Evolutionary conservation across 2,888 invertebrate species (phyloP).

Genomic region (Imbricaverruca yamaguchii): DNA sequence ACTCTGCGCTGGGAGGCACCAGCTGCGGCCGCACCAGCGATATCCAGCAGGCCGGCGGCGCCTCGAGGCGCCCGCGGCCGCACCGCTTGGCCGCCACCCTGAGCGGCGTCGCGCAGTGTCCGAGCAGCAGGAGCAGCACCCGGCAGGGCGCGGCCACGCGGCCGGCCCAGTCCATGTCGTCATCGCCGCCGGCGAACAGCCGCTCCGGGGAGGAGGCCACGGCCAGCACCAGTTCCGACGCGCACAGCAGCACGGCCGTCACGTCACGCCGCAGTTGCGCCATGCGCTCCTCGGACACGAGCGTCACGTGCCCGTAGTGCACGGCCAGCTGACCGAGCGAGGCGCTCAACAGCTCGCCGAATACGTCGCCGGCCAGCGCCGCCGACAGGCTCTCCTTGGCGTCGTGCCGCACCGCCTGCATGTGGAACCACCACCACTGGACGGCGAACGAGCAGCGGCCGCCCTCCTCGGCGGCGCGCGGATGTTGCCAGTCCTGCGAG

Average conservation of each 20-base stretch:
- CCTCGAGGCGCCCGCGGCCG: neutral
- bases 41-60: slow-evolving; percentile 9
- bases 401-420: slow-evolving; percentile 3
- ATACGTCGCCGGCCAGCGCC: neutral
- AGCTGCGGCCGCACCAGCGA: slow-evolving; percentile 1
- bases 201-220: neutral
- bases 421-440: slow-evolving; percentile 1
- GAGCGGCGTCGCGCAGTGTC: neutral
- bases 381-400: neutral
- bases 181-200: neutral
- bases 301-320: slow-evolving; percentile 14
- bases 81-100: neutral
- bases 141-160: neutral
- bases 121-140: neutral
- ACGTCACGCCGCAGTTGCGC: neutral
- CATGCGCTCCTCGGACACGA: neutral
- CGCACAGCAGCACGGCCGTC: neutral
- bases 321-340: slow-evolving; percentile 2
- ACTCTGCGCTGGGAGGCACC: neutral
- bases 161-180: neutral
- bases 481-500: neutral
- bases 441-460: slow-evolving; percentile 6
- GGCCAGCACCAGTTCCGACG: neutral
- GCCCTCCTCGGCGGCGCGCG: neutral
- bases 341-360: neutral